Evolutionary conservation across 2,888 invertebrate species (phyloP), one percentile per base, ranked within the genome.

Genomic region (Andrena fulva): DNA sequence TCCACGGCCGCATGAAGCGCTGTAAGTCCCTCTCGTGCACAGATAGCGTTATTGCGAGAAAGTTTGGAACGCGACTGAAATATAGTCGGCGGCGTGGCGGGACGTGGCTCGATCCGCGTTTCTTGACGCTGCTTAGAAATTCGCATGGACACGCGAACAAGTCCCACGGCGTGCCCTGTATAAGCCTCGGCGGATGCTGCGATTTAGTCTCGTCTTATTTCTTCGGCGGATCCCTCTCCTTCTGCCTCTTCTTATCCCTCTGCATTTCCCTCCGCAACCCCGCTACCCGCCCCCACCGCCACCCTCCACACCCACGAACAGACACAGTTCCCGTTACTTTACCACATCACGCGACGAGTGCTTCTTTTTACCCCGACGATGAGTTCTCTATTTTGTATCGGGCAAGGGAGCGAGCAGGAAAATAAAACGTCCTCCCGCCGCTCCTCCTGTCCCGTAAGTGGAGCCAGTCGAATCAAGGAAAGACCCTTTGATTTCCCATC

Each of bases 181-280:
- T 75, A 79, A 85, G 77, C 70, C 86, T 71, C 72, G 70, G 71
- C 87, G 89, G 87, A 89, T 86, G 86, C 89, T 85, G 86, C 89
- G 91, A 92, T 90, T 90, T 89, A 90, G 89, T 90, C 90, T 90
- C 83, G 84, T 90, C 89, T 91, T 90, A 87, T 88, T 92, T 90
- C 90, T 59, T 75, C 74, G 24, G 12, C 0, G 54, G 54, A 42
- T 50, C 6, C 71, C 64, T 78, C 75, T 89, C 76, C 81, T 80
- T 71, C 69, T 60, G 63, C 80, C 73, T 77, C 64, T 68, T 69
- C 71, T 72, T 78, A 78, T 74, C 82, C 74, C 63, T 75, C 66
- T 70, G 66, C 77, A 59, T 80, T 69, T 79, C 77, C 68, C 77
- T 63, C 75, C 79, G 73, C 71, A 63, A 69, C 68, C 72, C 79